These are phyloP conservation scores for Himalopsyche kuldschensis DNA, from an alignment of 2,888 invertebrate genomes.

Conservation along the genomic window DNA sequence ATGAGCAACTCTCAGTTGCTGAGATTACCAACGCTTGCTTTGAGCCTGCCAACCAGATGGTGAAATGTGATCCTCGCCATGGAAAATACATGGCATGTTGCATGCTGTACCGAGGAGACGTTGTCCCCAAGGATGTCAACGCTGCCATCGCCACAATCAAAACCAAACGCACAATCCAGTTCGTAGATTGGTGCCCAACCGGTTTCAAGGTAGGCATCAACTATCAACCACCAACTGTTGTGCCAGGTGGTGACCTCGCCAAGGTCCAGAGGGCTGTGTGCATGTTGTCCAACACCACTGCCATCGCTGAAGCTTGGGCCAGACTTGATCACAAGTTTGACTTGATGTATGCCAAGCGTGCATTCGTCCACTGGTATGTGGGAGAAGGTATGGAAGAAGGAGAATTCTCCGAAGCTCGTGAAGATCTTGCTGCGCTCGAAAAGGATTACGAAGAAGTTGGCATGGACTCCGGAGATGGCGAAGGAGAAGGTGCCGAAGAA, in stretches of 20 bases:
- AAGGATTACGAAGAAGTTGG: constrained; percentile 89
- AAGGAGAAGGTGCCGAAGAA: constrained; percentile 79
- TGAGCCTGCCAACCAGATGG: constrained; percentile 96
- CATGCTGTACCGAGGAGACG: constrained; percentile 93
- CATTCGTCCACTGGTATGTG: constrained; percentile 95
- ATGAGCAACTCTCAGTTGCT: constrained; percentile 86
- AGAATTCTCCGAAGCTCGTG: constrained; percentile 48
- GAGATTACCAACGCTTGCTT: constrained; percentile 96
- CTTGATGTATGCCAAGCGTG: constrained; percentile 95
- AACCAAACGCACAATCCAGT: constrained; percentile 91
- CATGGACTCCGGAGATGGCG: constrained; percentile 82
- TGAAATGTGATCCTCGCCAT: constrained; percentile 89
- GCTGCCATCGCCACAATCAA: constrained; percentile 94
- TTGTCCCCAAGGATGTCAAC: constrained; percentile 93
- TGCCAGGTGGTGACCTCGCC: constrained; percentile 91
- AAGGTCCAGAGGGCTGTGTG: constrained; percentile 96
- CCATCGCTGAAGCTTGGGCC: constrained; percentile 96
- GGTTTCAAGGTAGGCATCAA: constrained; percentile 78
- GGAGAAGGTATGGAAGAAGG: constrained; percentile 86
- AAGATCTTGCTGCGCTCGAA: constrained; percentile 71
- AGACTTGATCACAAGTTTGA: constrained; percentile 95
- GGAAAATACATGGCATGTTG: constrained; percentile 96
- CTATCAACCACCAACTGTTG: constrained; percentile 92
- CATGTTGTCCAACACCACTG: constrained; percentile 97
- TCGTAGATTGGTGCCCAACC: constrained; percentile 89